A percentile compares a stretch with the other conserved stretches of the same genome.
Evolutionary conservation across 2,888 invertebrate species (phyloP).

Genomic region (Hedya salicella): DNA sequence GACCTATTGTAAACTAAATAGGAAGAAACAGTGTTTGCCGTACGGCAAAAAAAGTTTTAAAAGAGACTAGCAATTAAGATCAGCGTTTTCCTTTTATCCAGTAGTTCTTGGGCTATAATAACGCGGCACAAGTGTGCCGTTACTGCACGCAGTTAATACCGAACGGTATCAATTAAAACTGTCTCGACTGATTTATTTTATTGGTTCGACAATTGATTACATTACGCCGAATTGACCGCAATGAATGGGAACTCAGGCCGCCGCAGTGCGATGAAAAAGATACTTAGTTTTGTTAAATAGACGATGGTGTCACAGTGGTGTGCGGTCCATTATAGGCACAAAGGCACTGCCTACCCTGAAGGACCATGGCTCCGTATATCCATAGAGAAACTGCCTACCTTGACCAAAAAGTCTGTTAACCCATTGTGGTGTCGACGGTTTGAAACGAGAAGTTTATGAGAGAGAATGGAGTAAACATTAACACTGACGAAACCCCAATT

Average conservation of each 20-base stretch:
- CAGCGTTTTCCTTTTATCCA: slow-evolving; percentile 41
- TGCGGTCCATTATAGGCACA: too few relatives aligned
- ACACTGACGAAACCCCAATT: too few relatives aligned
- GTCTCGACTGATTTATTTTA: slow-evolving; percentile 84
- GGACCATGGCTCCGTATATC: too few relatives aligned
- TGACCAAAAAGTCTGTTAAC: too few relatives aligned
- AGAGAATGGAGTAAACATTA: too few relatives aligned
- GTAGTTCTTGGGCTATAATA: slow-evolving; percentile 45
- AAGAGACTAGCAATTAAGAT: slow-evolving; percentile 5
- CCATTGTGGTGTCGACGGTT: too few relatives aligned
- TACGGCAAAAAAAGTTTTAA: too few relatives aligned
- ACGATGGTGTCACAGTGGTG: slow-evolving; percentile 7
- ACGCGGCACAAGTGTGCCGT: slow-evolving; percentile 47
- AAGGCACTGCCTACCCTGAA: too few relatives aligned
- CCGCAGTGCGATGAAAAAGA: slow-evolving; percentile 66
- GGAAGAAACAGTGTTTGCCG: too few relatives aligned
- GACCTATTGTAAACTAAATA: too few relatives aligned
- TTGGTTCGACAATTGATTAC: slow-evolving; percentile 83
- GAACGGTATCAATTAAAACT: slow-evolving; percentile 83
- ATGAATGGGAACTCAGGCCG: slow-evolving; percentile 73
- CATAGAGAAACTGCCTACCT: too few relatives aligned
- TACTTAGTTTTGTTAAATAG: slow-evolving; percentile 42
- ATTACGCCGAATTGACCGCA: slow-evolving; percentile 84
- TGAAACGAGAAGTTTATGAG: too few relatives aligned
- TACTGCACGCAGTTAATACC: slow-evolving; percentile 70